Conservation (phyloP, 37 sponge, comb jelly and placozoan genomes). For the Spongilla lacustris region DNA sequence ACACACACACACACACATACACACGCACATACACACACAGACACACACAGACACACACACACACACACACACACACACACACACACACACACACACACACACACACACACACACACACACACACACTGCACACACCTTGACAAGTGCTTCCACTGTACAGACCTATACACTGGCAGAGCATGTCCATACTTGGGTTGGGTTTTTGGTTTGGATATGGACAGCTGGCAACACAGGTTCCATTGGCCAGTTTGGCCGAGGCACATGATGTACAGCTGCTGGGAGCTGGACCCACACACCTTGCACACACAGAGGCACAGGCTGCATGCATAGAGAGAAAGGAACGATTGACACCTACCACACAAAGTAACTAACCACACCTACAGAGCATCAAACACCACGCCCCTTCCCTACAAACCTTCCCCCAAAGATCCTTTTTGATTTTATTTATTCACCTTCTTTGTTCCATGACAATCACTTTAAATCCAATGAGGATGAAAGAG, state of each 20-base stretch:
- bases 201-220: not conserved
- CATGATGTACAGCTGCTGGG: not conserved
- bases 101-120: not conserved
- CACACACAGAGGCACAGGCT: not conserved
- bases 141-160: not conserved
- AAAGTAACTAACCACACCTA: no score
- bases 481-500: no score
- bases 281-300: not conserved
- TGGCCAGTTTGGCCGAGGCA: not conserved
- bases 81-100: conserved; percentile 7
- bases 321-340: not conserved
- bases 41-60: conserved; percentile 12
- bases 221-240: not conserved
- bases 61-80: conserved; percentile 52
- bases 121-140: not conserved
- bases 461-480: no score
- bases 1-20: conserved; percentile 39
- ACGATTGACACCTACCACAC: not conserved
- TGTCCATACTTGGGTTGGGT: not conserved
- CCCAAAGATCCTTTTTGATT: no score
- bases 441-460: no score
- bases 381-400: no score
- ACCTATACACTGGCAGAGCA: not conserved
- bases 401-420: no score
- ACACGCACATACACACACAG: conserved; percentile 43